Conservation (phyloP, 2,113 vertebrate genomes). For the Ptychochromis oligacanthus region DNA sequence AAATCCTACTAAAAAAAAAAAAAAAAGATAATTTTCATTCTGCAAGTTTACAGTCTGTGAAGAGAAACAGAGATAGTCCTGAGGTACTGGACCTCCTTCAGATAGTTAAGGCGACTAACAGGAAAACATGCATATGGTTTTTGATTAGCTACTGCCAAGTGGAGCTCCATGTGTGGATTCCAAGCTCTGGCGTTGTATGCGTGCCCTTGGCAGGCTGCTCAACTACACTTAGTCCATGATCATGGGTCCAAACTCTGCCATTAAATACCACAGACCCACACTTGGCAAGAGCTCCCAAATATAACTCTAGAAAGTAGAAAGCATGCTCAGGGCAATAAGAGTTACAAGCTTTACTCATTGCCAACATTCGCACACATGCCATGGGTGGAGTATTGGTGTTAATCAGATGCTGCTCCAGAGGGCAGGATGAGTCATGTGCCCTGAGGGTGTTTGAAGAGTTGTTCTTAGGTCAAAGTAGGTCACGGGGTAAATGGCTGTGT, state of each 20-base stretch:
- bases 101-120: constrained; percentile 43
- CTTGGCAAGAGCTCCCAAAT: constrained; percentile 32
- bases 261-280: constrained; percentile 46
- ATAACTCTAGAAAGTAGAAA: constrained; percentile 48
- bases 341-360: constrained; percentile 21
- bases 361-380: constrained; percentile 30
- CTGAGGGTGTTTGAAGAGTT: constrained; percentile 56
- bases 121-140: constrained; percentile 60
- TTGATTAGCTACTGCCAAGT: constrained; percentile 66
- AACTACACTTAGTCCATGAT: constrained; percentile 45
- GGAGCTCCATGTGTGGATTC: constrained; percentile 39
- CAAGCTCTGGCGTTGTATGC: constrained; percentile 34
- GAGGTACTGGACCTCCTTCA: constrained; percentile 21
- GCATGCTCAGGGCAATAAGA: constrained; percentile 13
- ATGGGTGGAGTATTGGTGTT: constrained; percentile 27
- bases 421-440: constrained; percentile 42
- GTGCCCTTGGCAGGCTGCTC: constrained; percentile 53
- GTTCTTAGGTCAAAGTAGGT: constrained; percentile 57
- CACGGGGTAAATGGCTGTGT: constrained; percentile 56
- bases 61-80: constrained; percentile 7
- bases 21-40: too few species aligned
- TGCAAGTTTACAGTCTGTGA: constrained; percentile 2
- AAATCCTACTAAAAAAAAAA: background rate
- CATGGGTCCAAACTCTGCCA: constrained; percentile 42
- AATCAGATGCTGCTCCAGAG: constrained; percentile 50